phyloP scores from a whole-genome alignment of 1,140 invertebrate species.

The Achroia grisella region DNA sequence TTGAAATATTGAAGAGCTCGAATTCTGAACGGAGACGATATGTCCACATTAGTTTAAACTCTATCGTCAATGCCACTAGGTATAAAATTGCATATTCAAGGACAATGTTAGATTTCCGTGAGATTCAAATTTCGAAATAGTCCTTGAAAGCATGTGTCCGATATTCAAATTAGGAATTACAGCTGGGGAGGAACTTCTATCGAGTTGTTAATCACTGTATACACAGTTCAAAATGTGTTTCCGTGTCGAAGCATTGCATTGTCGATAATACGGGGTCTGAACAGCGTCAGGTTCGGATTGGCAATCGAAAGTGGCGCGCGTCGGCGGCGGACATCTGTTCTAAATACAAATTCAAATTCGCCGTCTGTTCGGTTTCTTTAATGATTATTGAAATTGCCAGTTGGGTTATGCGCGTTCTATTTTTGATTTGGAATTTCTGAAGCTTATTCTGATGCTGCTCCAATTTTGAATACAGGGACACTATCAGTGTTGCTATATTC shows the following conservation, averaged over 20 bases:
- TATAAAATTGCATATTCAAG: neutral
- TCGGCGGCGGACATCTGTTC: conserved; percentile 45
- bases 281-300: conserved; percentile 36
- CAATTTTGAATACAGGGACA: neutral
- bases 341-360: conserved; percentile 47
- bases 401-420: conserved; percentile 47
- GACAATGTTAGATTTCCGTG: neutral
- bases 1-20: conserved; percentile 13
- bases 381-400: conserved; percentile 65
- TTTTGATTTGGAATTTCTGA: conserved; percentile 38
- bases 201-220: conserved; percentile 1
- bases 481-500: neutral
- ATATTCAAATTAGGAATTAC: conserved; percentile 54
- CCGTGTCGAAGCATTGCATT: neutral
- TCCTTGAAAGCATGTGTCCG: conserved; percentile 46
- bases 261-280: conserved; percentile 16
- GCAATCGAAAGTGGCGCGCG: conserved; percentile 46
- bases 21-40: conserved; percentile 1
- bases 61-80: neutral
- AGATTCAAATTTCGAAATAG: conserved; percentile 12
- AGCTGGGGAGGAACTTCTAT: conserved; percentile 5
- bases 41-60: neutral
- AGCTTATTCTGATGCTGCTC: conserved; percentile 6
- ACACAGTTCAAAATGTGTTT: neutral
- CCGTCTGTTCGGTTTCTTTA: conserved; percentile 58